A percentile compares a stretch with the other conserved stretches of the same genome.
Conservation (phyloP, 2,113 vertebrate genomes). For the Aegotheles bennettii region DNA sequence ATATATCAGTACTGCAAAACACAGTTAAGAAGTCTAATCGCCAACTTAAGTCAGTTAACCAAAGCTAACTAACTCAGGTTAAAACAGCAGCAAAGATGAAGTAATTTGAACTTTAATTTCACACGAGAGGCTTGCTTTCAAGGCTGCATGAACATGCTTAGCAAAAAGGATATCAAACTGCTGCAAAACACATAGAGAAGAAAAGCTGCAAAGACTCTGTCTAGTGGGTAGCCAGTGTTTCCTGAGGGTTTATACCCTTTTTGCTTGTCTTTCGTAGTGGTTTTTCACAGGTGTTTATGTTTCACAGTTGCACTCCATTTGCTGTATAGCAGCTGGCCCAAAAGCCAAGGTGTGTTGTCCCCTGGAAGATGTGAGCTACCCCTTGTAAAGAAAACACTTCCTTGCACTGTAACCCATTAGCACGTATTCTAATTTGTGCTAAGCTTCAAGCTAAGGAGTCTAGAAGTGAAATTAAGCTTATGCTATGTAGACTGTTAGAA, state of each 20-base stretch:
- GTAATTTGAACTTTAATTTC: not conserved
- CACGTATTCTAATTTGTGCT: not conserved
- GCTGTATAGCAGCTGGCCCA: not conserved
- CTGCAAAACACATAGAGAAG: not conserved
- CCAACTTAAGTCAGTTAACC: not conserved
- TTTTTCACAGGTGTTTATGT: not conserved
- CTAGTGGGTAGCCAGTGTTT: not conserved
- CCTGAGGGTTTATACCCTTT: not conserved
- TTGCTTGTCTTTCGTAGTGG: not conserved
- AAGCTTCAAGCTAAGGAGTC: not conserved
- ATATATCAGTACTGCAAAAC: not conserved
- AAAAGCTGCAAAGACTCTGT: not conserved
- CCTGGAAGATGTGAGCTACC: not conserved
- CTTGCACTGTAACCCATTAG: not conserved
- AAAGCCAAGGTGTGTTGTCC: not conserved
- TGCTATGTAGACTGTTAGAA: not conserved
- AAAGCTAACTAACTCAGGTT: not conserved
- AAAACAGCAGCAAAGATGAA: not conserved
- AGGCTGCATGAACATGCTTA: not conserved
- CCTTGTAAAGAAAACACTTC: not conserved
- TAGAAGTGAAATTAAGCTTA: not conserved
- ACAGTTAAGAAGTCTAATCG: not conserved
- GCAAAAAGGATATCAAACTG: not conserved
- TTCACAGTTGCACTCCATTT: not conserved
- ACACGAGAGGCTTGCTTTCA: not conserved